phyloP scores from a whole-genome alignment of 2,888 invertebrate genomes.

The Chydorus sphaericus region DNA sequence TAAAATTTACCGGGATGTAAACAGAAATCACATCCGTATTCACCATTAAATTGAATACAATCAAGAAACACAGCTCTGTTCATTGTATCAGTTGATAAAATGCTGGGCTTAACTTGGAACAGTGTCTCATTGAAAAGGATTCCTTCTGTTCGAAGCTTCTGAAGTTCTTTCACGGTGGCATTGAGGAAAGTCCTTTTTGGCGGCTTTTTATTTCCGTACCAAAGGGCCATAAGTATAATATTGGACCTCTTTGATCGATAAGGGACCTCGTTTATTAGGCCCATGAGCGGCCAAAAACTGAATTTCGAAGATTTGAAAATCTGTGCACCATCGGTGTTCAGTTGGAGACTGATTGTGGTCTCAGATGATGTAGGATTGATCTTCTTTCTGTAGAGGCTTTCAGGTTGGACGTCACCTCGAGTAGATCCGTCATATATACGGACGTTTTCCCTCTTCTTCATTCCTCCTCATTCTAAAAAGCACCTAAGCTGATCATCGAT shows the following conservation, averaged over 20 bases:
- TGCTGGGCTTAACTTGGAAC: neutral
- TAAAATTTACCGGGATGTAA: neutral
- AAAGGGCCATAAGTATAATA: neutral
- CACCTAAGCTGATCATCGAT: neutral
- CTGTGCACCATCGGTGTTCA: conserved; percentile 1
- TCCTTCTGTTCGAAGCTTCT: neutral
- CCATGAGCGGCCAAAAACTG: conserved; percentile 4
- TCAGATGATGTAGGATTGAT: neutral
- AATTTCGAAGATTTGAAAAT: neutral
- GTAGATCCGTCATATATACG: neutral
- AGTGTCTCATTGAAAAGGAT: neutral
- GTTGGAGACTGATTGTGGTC: neutral
- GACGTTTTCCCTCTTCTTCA: neutral
- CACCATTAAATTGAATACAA: neutral
- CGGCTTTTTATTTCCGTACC: neutral
- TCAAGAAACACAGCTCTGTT: neutral
- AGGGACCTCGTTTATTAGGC: neutral
- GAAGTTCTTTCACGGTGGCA: neutral
- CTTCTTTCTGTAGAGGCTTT: neutral
- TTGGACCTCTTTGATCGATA: neutral
- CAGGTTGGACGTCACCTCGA: neutral
- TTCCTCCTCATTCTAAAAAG: neutral
- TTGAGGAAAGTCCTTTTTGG: neutral
- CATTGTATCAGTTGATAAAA: neutral
- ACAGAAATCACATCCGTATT: neutral